Base-by-base conservation (phyloP, 30 jellyfish, hydroid and myxozoan species). In the Nemopilema nomurai region DNA sequence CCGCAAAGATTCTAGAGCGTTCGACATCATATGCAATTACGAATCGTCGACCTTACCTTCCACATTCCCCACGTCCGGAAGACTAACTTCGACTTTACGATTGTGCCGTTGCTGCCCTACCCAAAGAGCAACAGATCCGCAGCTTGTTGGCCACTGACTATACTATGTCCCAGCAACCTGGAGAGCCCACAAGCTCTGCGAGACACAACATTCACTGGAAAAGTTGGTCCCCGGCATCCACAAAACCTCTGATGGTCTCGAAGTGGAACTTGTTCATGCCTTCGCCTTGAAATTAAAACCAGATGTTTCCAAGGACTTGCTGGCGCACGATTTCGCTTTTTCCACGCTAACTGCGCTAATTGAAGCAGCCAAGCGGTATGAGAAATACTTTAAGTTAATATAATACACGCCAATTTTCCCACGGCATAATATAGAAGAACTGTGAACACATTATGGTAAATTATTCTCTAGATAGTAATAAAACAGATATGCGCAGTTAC, bases 1-100 rank as follows among this genome's bases (percentile, higher is more conserved):
- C 78, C 91, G 62, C 41, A 82, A 82, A 71, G 91, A 82, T 69
- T 73, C 77, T 0, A 8, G 84, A n/a, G 77, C 78, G n/a, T 82
- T 68, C 7, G 85, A 69, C 85, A 67, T 82, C 53, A 0, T 79
- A 0, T 49, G 87, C 49, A 25, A 30, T 28, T 73, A 19, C 71
- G 84, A 63, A 6, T 63, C 72, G 72, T 63, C 72, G 26, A 6
- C 72, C 18, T 63, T 1, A n/a, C 72, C 18, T 63, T 63, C 72
- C 72, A 3, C 28, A n/a, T 63, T 63, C 72, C 3, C 72, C 72
- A 3, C 72, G 72, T 63, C 29, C 72, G 26, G 72, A n/a, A 19
- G 72, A 63, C 18, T 63, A 3, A 3, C 72, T 63, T 63, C 72
- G 72, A 8, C 18, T 63, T 63, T 18, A 63, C n/a, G 28, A 63